These are phyloP conservation scores for Agrochola litura DNA, from an alignment of 2,888 invertebrate species.

Conservation along the genomic window DNA sequence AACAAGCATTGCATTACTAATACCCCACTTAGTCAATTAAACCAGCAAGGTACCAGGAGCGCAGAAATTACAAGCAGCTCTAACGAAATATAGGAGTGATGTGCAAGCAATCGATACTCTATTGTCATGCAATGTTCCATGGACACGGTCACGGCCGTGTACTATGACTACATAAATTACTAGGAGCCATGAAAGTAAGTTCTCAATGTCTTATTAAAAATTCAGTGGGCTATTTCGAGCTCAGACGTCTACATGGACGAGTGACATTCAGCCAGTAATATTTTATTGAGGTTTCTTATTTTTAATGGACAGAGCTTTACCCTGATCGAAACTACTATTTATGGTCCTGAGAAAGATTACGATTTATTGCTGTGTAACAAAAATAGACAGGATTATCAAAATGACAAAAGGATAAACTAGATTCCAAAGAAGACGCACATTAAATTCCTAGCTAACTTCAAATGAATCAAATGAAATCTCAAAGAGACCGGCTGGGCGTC, in stretches of 20 bases:
- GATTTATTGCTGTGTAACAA: neutral
- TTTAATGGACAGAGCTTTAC: neutral
- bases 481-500: slow-evolving; percentile 32
- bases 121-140: slow-evolving; percentile 64
- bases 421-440: slow-evolving; percentile 13
- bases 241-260: slow-evolving; percentile 35
- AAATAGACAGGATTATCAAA: neutral
- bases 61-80: slow-evolving; percentile 27
- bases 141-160: slow-evolving; percentile 63
- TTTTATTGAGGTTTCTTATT: slow-evolving; percentile 14
- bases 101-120: slow-evolving; percentile 60
- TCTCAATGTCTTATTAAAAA: slow-evolving; percentile 62
- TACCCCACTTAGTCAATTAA: slow-evolving; percentile 47
- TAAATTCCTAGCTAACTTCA: slow-evolving; percentile 10
- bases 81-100: slow-evolving; percentile 42
- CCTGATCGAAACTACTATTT: neutral
- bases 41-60: slow-evolving; percentile 38
- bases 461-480: slow-evolving; percentile 47
- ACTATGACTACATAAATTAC: slow-evolving; percentile 45
- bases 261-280: slow-evolving; percentile 44
- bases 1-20: slow-evolving; percentile 41
- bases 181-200: slow-evolving; percentile 64
- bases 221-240: slow-evolving; percentile 56
- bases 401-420: neutral
- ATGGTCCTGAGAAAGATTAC: neutral